Conservation (phyloP, 1,140 invertebrate species). For the Manduca sexta region DNA sequence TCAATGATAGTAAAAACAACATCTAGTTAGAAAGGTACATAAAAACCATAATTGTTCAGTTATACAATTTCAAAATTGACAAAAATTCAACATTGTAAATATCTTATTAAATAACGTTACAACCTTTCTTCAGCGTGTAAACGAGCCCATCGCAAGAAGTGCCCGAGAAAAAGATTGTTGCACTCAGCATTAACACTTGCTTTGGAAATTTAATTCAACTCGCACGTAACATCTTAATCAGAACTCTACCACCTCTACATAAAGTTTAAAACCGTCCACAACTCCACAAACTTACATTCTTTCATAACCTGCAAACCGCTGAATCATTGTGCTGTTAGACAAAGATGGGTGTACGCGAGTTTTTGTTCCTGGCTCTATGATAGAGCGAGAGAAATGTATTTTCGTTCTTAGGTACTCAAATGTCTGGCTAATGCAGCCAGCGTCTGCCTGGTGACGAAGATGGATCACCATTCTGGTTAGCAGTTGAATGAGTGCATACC, state of each 20-base stretch:
- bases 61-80: neutral
- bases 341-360: constrained; percentile 28
- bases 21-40: no score
- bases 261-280: constrained; percentile 23
- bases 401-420: constrained; percentile 19
- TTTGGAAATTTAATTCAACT: constrained; percentile 54
- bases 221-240: constrained; percentile 9
- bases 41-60: no score
- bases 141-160: constrained; percentile 20
- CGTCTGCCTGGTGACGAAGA: constrained; percentile 60
- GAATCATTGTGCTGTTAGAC: constrained; percentile 50
- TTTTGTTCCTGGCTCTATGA: constrained; percentile 5
- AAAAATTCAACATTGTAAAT: neutral
- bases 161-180: constrained; percentile 48
- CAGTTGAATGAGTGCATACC: constrained; percentile 46
- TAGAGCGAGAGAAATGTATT: constrained; percentile 29
- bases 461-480: constrained; percentile 52
- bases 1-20: no score
- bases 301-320: constrained; percentile 32
- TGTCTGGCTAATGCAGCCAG: constrained; percentile 51
- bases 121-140: neutral
- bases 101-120: neutral
- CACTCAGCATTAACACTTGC: constrained; percentile 49
- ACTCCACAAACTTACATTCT: constrained; percentile 27
- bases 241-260: constrained; percentile 11